Evolutionary conservation across 2,888 invertebrate species (phyloP).

Genomic region (Lithophane semibrunnea): DNA sequence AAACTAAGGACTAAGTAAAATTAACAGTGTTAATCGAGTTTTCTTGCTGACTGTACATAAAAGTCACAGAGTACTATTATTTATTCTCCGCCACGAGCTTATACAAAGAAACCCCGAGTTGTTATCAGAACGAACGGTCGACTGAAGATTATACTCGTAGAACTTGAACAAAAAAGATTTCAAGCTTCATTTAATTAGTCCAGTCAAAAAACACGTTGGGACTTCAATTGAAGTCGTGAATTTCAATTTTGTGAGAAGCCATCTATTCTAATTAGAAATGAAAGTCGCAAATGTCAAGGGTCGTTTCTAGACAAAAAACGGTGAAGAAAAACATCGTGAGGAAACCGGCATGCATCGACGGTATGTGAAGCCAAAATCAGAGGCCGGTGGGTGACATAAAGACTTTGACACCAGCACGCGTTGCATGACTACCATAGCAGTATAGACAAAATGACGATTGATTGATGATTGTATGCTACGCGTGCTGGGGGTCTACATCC

Average conservation of each 20-base stretch:
- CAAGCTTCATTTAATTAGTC: slow-evolving; percentile 42
- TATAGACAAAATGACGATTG: too few species aligned
- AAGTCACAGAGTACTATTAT: slow-evolving; percentile 21
- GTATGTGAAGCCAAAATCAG: too few species aligned
- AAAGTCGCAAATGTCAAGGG: slow-evolving; percentile 34
- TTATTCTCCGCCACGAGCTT: slow-evolving; percentile 18
- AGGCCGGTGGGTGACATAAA: too few species aligned
- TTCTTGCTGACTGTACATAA: not conserved
- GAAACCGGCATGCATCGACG: too few species aligned
- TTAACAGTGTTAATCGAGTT: not conserved
- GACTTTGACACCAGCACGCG: too few species aligned
- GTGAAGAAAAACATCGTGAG: too few species aligned
- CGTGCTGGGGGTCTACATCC: too few species aligned
- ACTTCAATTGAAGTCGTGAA: slow-evolving; percentile 28
- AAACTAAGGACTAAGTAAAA: not conserved
- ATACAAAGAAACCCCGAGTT: slow-evolving; percentile 28
- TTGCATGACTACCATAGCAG: too few species aligned
- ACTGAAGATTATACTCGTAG: slow-evolving; percentile 16
- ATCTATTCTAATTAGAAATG: slow-evolving; percentile 52
- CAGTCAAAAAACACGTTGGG: slow-evolving; percentile 35
- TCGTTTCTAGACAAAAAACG: slow-evolving; percentile 1
- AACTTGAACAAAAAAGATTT: slow-evolving; percentile 33
- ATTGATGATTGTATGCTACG: too few species aligned
- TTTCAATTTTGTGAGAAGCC: slow-evolving; percentile 28
- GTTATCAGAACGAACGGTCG: slow-evolving; percentile 25